phyloP scores from a whole-genome alignment of 2,888 invertebrate genomes.

The Rotaria sp. region DNA sequence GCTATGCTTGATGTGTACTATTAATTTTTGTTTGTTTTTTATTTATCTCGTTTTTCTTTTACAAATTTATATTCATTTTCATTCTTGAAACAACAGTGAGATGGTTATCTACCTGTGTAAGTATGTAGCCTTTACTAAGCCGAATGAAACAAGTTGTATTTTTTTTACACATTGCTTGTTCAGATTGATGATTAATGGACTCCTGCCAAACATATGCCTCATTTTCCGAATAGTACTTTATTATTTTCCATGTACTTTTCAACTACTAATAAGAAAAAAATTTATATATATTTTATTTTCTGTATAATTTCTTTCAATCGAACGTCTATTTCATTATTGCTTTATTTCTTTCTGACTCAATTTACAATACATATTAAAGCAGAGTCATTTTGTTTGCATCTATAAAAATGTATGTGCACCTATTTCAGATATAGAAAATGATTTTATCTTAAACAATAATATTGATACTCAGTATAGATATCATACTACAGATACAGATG shows the following conservation, averaged over 20 bases:
- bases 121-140: not conserved
- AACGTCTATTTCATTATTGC: not conserved
- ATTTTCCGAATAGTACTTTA: not conserved
- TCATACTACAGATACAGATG: too few relatives aligned
- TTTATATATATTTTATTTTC: too few relatives aligned
- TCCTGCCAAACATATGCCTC: not conserved
- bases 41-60: not conserved
- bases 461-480: too few relatives aligned
- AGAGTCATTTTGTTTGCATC: too few relatives aligned
- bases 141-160: not conserved
- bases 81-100: not conserved
- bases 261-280: too few relatives aligned
- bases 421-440: not conserved
- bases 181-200: not conserved
- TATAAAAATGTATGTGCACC: too few relatives aligned
- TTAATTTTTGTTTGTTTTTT: not conserved
- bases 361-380: not conserved
- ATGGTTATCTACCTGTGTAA: not conserved
- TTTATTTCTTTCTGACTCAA: not conserved
- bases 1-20: conserved; percentile 4
- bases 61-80: not conserved
- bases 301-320: too few relatives aligned
- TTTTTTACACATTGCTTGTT: not conserved
- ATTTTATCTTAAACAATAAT: too few relatives aligned
- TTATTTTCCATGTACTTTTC: too few relatives aligned